A percentile compares a stretch with the other conserved stretches of the same genome.
These are phyloP conservation scores for Chaetogeoica ovagalla DNA, from an alignment of 2,888 invertebrate species.

Conservation along the genomic window DNA sequence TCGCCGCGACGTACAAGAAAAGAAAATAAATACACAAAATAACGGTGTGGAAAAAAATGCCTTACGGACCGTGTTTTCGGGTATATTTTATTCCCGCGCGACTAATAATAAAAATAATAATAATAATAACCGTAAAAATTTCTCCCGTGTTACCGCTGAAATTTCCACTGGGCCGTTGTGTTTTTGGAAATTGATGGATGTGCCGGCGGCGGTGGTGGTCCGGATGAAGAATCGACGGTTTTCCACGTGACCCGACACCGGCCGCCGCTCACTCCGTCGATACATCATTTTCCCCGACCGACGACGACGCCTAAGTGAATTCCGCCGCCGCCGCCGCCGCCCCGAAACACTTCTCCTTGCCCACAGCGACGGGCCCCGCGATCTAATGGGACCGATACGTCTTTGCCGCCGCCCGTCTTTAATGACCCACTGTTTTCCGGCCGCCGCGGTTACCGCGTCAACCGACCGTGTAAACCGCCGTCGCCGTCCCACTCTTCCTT, in stretches of 20 bases:
- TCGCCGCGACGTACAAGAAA: too few species aligned
- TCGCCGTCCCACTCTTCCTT: constrained; percentile 6
- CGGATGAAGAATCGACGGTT: constrained; percentile 52
- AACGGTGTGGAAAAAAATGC: too few species aligned
- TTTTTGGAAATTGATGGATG: constrained; percentile 50
- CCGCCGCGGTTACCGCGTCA: constrained; percentile 36
- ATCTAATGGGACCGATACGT: constrained; percentile 53
- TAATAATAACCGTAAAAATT: neutral
- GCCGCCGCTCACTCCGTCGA: constrained; percentile 9
- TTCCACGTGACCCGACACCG: constrained; percentile 50
- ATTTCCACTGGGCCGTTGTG: neutral
- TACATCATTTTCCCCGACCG: constrained; percentile 46
- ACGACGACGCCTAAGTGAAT: constrained; percentile 40
- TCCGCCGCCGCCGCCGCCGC: constrained; percentile 19
- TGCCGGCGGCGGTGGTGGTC: neutral
- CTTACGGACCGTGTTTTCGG: too few species aligned
- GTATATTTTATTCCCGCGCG: too few species aligned
- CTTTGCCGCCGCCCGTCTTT: constrained; percentile 44
- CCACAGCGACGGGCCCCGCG: neutral
- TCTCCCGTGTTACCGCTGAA: neutral
- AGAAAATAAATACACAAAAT: too few species aligned
- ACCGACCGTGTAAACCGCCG: constrained; percentile 51
- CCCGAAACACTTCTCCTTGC: neutral
- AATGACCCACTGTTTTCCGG: constrained; percentile 52
- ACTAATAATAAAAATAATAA: too few species aligned